phyloP scores from a whole-genome alignment of 1,140 invertebrate genomes.

The Trissolcus basalis region DNA sequence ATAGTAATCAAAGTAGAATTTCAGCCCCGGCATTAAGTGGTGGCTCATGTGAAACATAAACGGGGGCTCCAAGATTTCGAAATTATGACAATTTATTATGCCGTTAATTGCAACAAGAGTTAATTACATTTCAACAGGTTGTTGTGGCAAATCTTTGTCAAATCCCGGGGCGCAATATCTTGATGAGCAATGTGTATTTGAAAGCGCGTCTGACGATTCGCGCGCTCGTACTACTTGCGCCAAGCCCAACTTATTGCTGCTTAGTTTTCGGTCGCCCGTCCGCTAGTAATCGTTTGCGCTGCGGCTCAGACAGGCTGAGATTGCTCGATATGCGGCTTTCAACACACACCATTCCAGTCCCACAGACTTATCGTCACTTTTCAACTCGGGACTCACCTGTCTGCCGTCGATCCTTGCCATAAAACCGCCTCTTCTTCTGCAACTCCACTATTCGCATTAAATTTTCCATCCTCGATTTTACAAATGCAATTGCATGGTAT shows the following conservation, averaged over 20 bases:
- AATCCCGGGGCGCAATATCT: conserved; percentile 48
- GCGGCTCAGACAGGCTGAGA: conserved; percentile 26
- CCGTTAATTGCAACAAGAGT: conserved; percentile 14
- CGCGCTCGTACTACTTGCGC: conserved; percentile 50
- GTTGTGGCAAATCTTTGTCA: conserved; percentile 37
- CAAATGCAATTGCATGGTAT: too few species aligned
- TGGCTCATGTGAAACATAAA: conserved; percentile 12
- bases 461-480: too few species aligned
- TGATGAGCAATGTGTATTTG: conserved; percentile 33
- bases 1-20: conserved; percentile 35
- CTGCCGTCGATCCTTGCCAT: too few species aligned
- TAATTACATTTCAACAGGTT: conserved; percentile 62
- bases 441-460: too few species aligned
- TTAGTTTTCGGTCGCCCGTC: conserved; percentile 5
- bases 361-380: neutral
- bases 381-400: neutral
- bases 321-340: conserved; percentile 2
- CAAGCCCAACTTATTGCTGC: conserved; percentile 7
- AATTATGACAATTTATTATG: conserved; percentile 37
- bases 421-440: too few species aligned
- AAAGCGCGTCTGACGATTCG: conserved; percentile 57
- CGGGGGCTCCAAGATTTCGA: conserved; percentile 11
- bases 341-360: too few species aligned
- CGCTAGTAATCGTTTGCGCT: conserved; percentile 30
- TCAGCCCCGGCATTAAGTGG: conserved; percentile 15